These are phyloP conservation scores for Drosophila equinoxialis DNA, from an alignment of 1,140 invertebrate genomes.

Conservation along the genomic window DNA sequence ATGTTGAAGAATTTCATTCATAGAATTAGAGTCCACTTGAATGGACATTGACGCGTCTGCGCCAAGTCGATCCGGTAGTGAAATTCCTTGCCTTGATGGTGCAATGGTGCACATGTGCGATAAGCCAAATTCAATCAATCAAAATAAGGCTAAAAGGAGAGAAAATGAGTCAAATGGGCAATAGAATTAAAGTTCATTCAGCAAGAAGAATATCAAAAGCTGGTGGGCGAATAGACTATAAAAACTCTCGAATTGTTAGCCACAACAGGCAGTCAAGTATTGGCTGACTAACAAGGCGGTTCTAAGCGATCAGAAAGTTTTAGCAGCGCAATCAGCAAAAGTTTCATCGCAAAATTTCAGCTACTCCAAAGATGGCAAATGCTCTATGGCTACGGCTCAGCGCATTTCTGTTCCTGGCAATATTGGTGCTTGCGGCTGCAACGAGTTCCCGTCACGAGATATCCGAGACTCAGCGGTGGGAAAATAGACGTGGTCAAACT, in stretches of 20 bases:
- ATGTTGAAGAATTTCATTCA: slow-evolving; percentile 37
- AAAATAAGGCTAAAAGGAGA: slow-evolving; percentile 18
- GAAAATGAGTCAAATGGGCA: slow-evolving; percentile 18
- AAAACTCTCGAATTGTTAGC: slow-evolving; percentile 27
- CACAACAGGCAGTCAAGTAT: slow-evolving; percentile 55
- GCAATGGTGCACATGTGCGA: slow-evolving; percentile 82
- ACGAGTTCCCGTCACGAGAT: slow-evolving; percentile 1
- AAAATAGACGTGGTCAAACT: slow-evolving; percentile 21
- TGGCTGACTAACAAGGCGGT: slow-evolving; percentile 8
- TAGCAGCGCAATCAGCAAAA: not conserved
- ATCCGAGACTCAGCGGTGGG: slow-evolving; percentile 19
- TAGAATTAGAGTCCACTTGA: slow-evolving; percentile 33
- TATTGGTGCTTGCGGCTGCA: slow-evolving; percentile 25
- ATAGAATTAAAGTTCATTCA: slow-evolving; percentile 56
- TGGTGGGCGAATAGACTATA: slow-evolving; percentile 42
- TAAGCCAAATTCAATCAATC: slow-evolving; percentile 82
- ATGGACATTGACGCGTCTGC: slow-evolving; percentile 31
- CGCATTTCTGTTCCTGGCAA: slow-evolving; percentile 47
- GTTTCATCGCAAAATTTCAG: slow-evolving; percentile 21
- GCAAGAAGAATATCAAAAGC: slow-evolving; percentile 29
- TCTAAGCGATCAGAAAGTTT: not conserved
- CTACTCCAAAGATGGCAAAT: slow-evolving; percentile 40
- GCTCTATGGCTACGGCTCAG: slow-evolving; percentile 49
- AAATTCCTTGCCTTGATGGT: slow-evolving; percentile 11
- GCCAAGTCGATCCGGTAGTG: not conserved